These are phyloP conservation scores for Zaprionus capensis DNA, from an alignment of 1,140 invertebrate species.

Conservation along the genomic window DNA sequence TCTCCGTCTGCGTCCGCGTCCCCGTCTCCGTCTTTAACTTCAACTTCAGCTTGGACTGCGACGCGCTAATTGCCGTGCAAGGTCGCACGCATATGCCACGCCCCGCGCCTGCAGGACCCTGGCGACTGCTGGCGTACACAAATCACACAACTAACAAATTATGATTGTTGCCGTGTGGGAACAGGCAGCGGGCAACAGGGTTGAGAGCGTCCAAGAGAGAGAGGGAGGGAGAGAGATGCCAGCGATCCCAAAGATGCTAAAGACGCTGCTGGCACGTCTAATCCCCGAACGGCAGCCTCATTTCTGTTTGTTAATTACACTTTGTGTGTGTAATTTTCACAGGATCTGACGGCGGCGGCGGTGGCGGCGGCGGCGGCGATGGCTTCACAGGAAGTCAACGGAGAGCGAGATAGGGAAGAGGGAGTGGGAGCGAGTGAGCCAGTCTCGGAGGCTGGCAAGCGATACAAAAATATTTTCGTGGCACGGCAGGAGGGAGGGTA, in stretches of 20 bases:
- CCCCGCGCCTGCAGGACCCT: slow-evolving; percentile 15
- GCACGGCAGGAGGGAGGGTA: slow-evolving; percentile 34
- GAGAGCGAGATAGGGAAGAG: neutral
- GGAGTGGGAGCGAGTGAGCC: neutral
- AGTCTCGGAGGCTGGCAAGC: slow-evolving; percentile 21
- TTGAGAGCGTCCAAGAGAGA: neutral
- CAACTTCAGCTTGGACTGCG: slow-evolving; percentile 17
- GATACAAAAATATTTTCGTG: slow-evolving; percentile 42
- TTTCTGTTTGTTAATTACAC: slow-evolving; percentile 80
- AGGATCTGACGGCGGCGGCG: slow-evolving; percentile 56
- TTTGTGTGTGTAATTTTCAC: slow-evolving; percentile 79
- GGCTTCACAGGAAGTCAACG: slow-evolving; percentile 65
- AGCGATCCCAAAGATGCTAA: slow-evolving; percentile 44
- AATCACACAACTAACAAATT: slow-evolving; percentile 51
- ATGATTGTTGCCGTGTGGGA: slow-evolving; percentile 50
- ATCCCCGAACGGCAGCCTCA: slow-evolving; percentile 74
- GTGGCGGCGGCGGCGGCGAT: slow-evolving; percentile 8
- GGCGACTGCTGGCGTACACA: slow-evolving; percentile 12
- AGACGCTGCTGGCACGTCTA: slow-evolving; percentile 62
- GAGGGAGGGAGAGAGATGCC: neutral
- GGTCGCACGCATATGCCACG: slow-evolving; percentile 44
- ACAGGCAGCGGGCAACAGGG: slow-evolving; percentile 2
- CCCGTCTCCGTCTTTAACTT: neutral
- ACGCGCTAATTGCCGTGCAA: slow-evolving; percentile 69
- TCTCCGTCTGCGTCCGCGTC: neutral